phyloP scores from a whole-genome alignment of 2,888 invertebrate species.

The Drosophila ezoana region DNA sequence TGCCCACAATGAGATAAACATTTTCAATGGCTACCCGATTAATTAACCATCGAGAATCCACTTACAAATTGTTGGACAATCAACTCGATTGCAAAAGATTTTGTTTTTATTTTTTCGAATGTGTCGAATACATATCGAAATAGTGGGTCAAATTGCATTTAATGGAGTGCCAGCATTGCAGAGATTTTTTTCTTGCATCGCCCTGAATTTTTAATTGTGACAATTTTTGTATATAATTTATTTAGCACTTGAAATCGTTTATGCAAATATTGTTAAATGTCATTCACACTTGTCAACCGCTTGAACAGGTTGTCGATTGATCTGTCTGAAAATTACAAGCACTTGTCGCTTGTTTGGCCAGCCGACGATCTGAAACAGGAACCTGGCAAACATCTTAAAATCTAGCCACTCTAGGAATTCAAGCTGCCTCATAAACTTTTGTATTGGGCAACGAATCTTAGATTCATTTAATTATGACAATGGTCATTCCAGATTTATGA shows the following conservation, averaged over 20 bases:
- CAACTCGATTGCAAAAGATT: conserved; percentile 27
- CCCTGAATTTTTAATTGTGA: conserved; percentile 3
- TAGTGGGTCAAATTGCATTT: conserved; percentile 1
- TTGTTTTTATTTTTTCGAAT: not conserved
- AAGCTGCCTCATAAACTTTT: not conserved
- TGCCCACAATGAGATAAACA: conserved; percentile 49
- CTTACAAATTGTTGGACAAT: conserved; percentile 61
- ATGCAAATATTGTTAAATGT: not conserved
- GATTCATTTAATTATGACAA: not conserved
- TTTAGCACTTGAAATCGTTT: conserved; percentile 8
- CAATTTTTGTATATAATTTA: not conserved
- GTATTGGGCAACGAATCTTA: not conserved
- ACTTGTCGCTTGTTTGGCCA: too few relatives aligned
- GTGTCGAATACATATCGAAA: conserved; percentile 5
- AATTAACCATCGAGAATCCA: conserved; percentile 65
- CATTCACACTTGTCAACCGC: not conserved
- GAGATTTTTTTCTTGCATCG: not conserved
- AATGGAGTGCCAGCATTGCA: not conserved
- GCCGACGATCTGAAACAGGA: too few relatives aligned
- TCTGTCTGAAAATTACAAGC: not conserved
- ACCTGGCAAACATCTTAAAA: too few relatives aligned
- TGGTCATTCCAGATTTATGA: conserved; percentile 8
- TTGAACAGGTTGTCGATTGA: not conserved
- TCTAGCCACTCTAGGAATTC: not conserved
- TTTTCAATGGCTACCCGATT: conserved; percentile 57